Evolutionary conservation across 2,113 vertebrate genomes (phyloP), one percentile per base, ranked within the genome.

Genomic region (Varanus salvator): DNA sequence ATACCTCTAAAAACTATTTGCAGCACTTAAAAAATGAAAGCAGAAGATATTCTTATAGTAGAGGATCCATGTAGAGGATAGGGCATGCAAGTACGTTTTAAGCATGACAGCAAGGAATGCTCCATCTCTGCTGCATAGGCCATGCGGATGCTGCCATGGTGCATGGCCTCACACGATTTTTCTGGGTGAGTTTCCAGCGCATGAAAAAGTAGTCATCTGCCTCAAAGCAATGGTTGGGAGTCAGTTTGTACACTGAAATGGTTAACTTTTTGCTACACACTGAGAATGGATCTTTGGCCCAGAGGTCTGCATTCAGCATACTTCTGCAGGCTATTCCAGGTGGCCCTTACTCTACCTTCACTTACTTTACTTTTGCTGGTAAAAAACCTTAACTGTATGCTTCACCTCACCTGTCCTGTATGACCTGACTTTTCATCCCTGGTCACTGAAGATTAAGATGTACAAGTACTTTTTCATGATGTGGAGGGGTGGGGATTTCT

Each of bases 41-140:
- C 21, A 14, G n/a, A 44, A 19, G 29, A 8, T 52, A 29, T n/a
- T 78, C 69, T 64, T 78, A 83, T 6, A 11, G 3, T 21, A 85
- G 82, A 77, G 31, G n/a, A 38, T 14, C 57, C 72, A 77, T 27
- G 80, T 25, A 50, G 15, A 0, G 50, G 29, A 82, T 0, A 0
- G 1, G 2, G 38, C 57, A 76, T 31, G 11, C 0, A 3, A 1
- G 44, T 0, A 0, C 29, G 90, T 34, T 38, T 72, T 29, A 3
- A 44, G 3, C 9, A 69, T 60, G 11, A 29, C 6, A 66, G 68
- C 50, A n/a, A 23, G 38, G 71, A 48, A 4, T 93, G 31, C 17
- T 90, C 27, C 44, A 17, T 71, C 75, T 68, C 31, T 54, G 25
- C 38, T 44, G 31, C 38, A 50, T 9, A 72, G 31, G 44, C 60